phyloP scores from a whole-genome alignment of 1,140 invertebrate genomes.

The Ditylenchus dipsaci region DNA sequence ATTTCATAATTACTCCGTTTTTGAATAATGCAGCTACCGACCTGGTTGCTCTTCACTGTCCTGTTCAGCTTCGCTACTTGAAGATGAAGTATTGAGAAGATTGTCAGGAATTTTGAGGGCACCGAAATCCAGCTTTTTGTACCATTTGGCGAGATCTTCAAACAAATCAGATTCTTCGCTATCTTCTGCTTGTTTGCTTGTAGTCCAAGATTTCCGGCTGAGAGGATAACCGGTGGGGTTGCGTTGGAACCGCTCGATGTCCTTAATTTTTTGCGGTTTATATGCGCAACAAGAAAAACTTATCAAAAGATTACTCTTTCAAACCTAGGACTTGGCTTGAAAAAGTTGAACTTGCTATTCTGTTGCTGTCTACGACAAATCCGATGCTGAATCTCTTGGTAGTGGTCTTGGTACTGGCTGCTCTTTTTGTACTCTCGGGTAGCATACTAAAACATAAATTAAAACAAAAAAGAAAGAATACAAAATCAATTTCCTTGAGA shows the following conservation, averaged over 20 bases:
- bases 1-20: too few species aligned
- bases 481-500: neutral
- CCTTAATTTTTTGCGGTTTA: neutral
- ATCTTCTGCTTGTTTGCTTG: neutral
- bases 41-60: too few species aligned
- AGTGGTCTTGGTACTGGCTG: slow-evolving; percentile 15
- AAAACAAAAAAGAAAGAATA: too few species aligned
- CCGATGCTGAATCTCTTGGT: slow-evolving; percentile 34
- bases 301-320: too few species aligned
- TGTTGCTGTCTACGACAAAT: neutral
- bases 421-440: slow-evolving; percentile 24
- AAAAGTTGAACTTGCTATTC: too few species aligned
- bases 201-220: too few species aligned
- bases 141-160: slow-evolving; percentile 15
- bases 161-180: slow-evolving; percentile 5
- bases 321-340: too few species aligned
- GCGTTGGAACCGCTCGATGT: neutral
- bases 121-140: slow-evolving; percentile 7
- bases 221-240: too few species aligned
- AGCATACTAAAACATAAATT: slow-evolving; percentile 25
- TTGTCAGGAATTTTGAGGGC: too few species aligned
- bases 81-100: too few species aligned
- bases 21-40: too few species aligned
- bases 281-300: neutral
- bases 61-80: too few species aligned